Evolutionary conservation across 2,888 invertebrate species (phyloP).

Genomic region (Euzetes globulus): DNA sequence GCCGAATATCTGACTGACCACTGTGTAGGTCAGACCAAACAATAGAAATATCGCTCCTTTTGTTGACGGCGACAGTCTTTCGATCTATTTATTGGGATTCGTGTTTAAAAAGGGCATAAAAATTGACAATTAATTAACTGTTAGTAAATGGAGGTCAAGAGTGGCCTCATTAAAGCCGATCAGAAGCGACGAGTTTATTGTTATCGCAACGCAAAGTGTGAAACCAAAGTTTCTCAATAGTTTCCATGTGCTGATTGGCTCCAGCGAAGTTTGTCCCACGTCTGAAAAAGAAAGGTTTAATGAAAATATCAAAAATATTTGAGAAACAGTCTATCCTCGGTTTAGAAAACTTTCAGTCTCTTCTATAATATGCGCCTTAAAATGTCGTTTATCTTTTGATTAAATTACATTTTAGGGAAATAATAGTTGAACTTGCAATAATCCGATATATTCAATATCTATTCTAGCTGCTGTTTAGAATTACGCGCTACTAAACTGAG

Average conservation of each 20-base stretch:
- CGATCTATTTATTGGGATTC: neutral
- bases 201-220: neutral
- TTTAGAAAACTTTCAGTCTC: too few relatives aligned
- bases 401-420: too few relatives aligned
- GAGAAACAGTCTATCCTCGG: too few relatives aligned
- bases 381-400: too few relatives aligned
- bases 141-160: neutral
- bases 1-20: neutral
- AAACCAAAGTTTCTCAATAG: neutral
- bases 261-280: neutral
- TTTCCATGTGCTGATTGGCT: neutral
- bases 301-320: neutral
- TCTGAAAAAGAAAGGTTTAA: neutral
- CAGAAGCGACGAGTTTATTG: neutral
- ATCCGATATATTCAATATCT: too few relatives aligned
- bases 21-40: neutral
- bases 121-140: neutral
- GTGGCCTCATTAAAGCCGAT: conserved; percentile 6
- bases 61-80: neutral
- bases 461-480: too few relatives aligned
- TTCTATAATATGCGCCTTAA: too few relatives aligned
- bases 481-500: neutral
- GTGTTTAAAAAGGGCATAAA: neutral
- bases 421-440: too few relatives aligned
- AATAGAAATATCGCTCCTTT: neutral